Percentiles rank a stretch among this genome's conserved stretches.
Conservation (phyloP, 2,888 invertebrate species). For the Campoplex capitator region DNA sequence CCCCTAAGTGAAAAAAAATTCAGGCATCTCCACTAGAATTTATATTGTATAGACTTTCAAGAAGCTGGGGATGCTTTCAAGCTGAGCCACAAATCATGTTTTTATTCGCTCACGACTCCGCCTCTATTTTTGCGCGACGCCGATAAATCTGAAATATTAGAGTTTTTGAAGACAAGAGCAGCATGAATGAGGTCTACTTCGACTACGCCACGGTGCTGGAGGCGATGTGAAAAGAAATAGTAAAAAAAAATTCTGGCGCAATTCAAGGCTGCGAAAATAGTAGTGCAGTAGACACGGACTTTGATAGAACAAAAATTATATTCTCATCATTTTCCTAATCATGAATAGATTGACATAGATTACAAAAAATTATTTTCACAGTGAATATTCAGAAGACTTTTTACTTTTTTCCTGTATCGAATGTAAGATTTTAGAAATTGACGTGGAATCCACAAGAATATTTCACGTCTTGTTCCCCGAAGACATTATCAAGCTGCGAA, state of each 20-base stretch:
- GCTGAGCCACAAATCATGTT: constrained; percentile 67
- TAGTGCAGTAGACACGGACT: neutral
- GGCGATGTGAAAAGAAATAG: neutral
- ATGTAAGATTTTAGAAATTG: neutral
- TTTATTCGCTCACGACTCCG: constrained; percentile 43
- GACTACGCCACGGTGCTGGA: neutral
- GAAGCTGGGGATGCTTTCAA: constrained; percentile 57
- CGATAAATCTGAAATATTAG: constrained; percentile 46
- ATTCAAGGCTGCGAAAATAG: constrained; percentile 15
- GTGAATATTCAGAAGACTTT: neutral
- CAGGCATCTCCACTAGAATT: constrained; percentile 11
- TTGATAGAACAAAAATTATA: neutral
- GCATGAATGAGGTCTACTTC: constrained; percentile 2
- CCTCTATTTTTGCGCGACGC: constrained; percentile 14
- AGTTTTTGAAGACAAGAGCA: constrained; percentile 37
- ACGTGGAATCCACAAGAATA: neutral
- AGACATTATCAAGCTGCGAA: neutral
- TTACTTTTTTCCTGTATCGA: neutral
- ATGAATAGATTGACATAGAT: neutral
- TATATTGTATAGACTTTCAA: constrained; percentile 8
- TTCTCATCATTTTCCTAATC: neutral
- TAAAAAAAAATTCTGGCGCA: neutral
- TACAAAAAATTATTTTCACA: neutral
- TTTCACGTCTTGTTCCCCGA: neutral
- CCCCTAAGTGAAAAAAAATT: neutral